Percentiles rank a stretch among this genome's conserved stretches.
phyloP scores from a whole-genome alignment of 2,113 vertebrate genomes.

The Hemichromis elongatus region DNA sequence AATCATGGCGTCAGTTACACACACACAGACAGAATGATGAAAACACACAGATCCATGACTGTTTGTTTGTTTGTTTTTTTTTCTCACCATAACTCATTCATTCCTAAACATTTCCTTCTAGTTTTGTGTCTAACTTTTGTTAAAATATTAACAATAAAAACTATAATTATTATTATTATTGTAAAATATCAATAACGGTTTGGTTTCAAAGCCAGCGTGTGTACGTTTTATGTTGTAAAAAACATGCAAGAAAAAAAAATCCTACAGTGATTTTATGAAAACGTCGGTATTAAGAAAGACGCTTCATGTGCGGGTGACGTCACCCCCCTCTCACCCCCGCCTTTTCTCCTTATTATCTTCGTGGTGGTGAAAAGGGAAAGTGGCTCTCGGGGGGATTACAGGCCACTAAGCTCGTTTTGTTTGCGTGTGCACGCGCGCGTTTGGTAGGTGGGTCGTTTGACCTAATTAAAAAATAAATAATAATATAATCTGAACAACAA shows the following conservation, averaged over 20 bases:
- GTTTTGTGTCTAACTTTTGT: background rate
- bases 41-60: background rate
- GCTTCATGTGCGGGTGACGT: slow-evolving; percentile 26
- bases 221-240: background rate
- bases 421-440: background rate
- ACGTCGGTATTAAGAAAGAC: background rate
- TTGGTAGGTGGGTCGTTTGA: slow-evolving; percentile 43
- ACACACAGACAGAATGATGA: background rate
- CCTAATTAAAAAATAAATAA: slow-evolving; percentile 45
- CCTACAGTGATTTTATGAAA: background rate
- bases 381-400: slow-evolving; percentile 58
- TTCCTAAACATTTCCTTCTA: background rate
- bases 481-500: slow-evolving; percentile 50
- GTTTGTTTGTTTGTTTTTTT: background rate
- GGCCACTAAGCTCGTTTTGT: slow-evolving; percentile 31
- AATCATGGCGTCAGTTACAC: background rate
- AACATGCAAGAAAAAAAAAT: background rate
- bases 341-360: slow-evolving; percentile 11
- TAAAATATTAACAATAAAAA: background rate
- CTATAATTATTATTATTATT: accelerated
- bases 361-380: slow-evolving; percentile 59
- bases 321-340: background rate
- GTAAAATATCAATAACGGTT: background rate
- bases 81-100: background rate
- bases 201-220: background rate